Percentiles rank a stretch among this genome's conserved stretches.
Evolutionary conservation across 2,113 vertebrate genomes (phyloP).

Genomic region (Xerus inauris): DNA sequence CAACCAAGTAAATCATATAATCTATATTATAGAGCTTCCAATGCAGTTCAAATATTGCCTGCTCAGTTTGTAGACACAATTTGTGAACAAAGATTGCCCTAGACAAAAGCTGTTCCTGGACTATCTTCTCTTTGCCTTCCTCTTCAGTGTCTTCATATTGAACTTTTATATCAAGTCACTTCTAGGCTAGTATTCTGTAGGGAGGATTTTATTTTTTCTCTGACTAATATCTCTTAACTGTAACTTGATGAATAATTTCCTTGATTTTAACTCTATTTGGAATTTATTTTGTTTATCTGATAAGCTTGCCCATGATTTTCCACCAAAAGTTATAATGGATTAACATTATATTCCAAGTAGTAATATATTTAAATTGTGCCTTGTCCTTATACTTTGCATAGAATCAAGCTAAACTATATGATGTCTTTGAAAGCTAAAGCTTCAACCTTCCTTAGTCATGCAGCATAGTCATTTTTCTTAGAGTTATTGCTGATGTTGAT

Average conservation of each 20-base stretch:
- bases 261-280: not conserved
- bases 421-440: not conserved
- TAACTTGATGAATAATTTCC: not conserved
- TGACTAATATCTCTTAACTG: not conserved
- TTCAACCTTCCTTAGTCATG: not conserved
- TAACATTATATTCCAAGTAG: not conserved
- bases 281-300: not conserved
- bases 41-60: not conserved
- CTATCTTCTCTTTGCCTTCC: not conserved
- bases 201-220: not conserved
- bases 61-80: not conserved
- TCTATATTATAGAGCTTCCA: not conserved
- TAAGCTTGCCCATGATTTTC: not conserved
- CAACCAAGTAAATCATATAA: not conserved
- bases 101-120: not conserved
- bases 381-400: not conserved
- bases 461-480: accelerated
- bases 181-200: not conserved
- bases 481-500: accelerated
- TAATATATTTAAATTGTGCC: not conserved
- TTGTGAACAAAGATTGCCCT: not conserved
- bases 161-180: not conserved
- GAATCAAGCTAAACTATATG: not conserved
- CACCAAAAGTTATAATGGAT: not conserved
- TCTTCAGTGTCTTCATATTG: not conserved